Evolutionary conservation across 2,888 invertebrate species (phyloP), one percentile per base, ranked within the genome.

Genomic region (Schizaphis graminum): DNA sequence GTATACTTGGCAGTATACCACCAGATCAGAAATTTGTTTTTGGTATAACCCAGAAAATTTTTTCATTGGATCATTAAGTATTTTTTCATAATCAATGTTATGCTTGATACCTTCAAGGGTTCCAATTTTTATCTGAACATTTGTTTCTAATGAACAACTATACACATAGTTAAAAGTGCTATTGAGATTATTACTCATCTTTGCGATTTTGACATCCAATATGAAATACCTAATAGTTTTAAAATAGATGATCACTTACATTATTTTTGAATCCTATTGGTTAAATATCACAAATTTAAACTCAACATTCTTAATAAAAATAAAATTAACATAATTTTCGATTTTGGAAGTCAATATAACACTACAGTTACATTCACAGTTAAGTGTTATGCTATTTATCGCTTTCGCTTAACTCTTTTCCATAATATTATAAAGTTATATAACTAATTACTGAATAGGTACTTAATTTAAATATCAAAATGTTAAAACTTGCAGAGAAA

Each of bases 41-140:
- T 98, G 98, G 95, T 98, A 98, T 3, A 98, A 96, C 0, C 99
- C 99, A 0, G 98, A 98, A 96, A 98, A 99, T 95, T 98, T 98
- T 92, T 99, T 96, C 97, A 98, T 97, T 0, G 99, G 99, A 95
- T 99, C 98, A 47, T 97, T 97, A 1, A 99, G 96, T 8, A 99
- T 96, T 95, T 98, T 98, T 95, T 98, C 98, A 96, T 98, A 99
- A 95, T 98, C 98, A 0, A 98, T 98, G 95, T 98, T 97, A 91
- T 98, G 97, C 94, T 98, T 97, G 95, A 98, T 98, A 1, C 99
- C 99, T 96, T 99, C 99, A 94, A 99, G 96, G 3, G 99, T 98
- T 16, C 99, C 99, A 98, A 99, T 98, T 97, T 99, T 99, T 95
- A 99, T 98, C 96, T 98, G 98, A 84, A 99, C 97, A 96, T 97